Conservation (phyloP, 1,140 invertebrate genomes). For the Eufriesea mexicana region DNA sequence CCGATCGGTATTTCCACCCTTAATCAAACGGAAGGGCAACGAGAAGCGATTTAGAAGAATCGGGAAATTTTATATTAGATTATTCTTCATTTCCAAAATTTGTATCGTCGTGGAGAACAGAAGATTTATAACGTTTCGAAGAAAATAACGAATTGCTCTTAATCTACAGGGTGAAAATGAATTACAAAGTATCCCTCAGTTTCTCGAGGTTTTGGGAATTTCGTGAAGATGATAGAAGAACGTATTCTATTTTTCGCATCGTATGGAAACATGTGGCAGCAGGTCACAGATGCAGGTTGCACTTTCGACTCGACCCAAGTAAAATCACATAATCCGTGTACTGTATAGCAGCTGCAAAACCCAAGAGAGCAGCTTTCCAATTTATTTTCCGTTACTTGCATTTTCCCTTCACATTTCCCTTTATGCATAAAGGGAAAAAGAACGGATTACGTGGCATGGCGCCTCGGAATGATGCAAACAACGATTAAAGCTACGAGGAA, state of each 20-base stretch:
- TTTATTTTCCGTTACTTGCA: constrained; percentile 54
- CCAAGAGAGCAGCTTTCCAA: constrained; percentile 48
- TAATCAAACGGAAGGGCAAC: neutral
- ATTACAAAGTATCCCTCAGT: neutral
- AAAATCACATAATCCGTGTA: constrained; percentile 33
- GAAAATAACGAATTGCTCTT: neutral
- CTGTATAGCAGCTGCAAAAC: constrained; percentile 46
- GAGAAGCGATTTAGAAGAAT: no score
- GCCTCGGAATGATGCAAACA: neutral
- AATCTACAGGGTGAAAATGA: no score
- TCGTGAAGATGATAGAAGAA: constrained; percentile 21
- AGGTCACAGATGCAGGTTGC: constrained; percentile 49
- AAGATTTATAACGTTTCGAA: no score
- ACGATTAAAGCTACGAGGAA: neutral
- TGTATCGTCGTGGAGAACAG: no score
- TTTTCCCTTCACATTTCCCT: constrained; percentile 38
- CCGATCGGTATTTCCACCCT: constrained; percentile 2
- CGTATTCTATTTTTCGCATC: neutral
- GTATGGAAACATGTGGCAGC: constrained; percentile 27
- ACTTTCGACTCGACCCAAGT: constrained; percentile 34
- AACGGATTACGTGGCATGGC: neutral
- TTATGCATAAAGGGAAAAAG: neutral
- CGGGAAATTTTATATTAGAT: no score
- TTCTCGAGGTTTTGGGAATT: constrained; percentile 1
- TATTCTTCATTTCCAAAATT: no score